Evolutionary conservation across 1,140 invertebrate species (phyloP).

Genomic region (Forficula auricularia): DNA sequence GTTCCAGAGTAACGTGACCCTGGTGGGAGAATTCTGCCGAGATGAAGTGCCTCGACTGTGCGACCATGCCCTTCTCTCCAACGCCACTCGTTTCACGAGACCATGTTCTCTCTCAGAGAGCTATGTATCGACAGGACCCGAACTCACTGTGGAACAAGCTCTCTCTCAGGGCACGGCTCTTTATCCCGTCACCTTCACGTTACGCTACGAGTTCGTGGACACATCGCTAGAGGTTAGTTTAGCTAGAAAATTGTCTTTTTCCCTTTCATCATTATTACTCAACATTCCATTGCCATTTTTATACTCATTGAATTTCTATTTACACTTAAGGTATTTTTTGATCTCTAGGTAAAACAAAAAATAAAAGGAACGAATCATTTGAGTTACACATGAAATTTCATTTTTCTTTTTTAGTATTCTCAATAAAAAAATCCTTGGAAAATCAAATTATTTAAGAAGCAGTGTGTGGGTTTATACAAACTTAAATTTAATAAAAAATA

Average conservation of each 20-base stretch:
- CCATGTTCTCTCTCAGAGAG: constrained; percentile 57
- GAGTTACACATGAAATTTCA: too few species aligned
- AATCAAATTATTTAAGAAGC: too few species aligned
- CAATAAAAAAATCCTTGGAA: too few species aligned
- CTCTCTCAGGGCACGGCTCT: constrained; percentile 58
- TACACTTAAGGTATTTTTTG: too few species aligned
- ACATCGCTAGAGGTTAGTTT: constrained; percentile 22
- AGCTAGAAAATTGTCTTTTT: too few species aligned
- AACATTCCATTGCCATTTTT: constrained; percentile 7
- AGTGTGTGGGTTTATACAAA: too few species aligned
- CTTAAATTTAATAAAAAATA: too few species aligned
- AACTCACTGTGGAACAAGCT: constrained; percentile 51
- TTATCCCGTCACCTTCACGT: constrained; percentile 55
- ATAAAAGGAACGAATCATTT: too few species aligned
- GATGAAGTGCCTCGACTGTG: constrained; percentile 53
- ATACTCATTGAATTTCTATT: too few species aligned
- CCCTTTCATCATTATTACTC: constrained; percentile 10
- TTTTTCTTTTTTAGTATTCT: too few species aligned
- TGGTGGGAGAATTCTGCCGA: constrained; percentile 57
- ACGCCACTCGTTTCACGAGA: constrained; percentile 49
- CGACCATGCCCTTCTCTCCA: constrained; percentile 53
- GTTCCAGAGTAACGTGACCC: constrained; percentile 28
- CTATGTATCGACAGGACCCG: constrained; percentile 51
- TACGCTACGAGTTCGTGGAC: constrained; percentile 61
- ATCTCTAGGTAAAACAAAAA: too few species aligned